phyloP scores from a whole-genome alignment of 1,140 invertebrate genomes.

The Zaprionus capensis region DNA sequence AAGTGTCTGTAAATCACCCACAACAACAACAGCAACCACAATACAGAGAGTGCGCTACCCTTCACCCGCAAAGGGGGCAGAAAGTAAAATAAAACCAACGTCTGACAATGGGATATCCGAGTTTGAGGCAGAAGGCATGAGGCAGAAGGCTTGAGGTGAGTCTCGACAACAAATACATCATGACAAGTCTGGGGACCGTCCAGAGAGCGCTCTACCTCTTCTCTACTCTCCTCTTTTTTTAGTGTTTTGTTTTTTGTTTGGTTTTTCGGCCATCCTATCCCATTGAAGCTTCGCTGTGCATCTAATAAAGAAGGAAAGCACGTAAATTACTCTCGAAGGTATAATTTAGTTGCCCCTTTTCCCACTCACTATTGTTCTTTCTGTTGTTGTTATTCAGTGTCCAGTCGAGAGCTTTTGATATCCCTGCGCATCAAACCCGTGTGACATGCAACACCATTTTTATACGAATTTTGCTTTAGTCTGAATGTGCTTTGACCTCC shows the following conservation, averaged over 20 bases:
- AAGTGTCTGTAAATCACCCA: constrained; percentile 81
- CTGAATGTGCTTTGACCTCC: constrained; percentile 26
- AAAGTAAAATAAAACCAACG: constrained; percentile 38
- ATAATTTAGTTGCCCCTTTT: constrained; percentile 74
- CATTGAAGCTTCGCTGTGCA: constrained; percentile 22
- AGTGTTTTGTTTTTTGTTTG: constrained; percentile 17
- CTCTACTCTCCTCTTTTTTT: constrained; percentile 30
- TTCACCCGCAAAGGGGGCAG: neutral
- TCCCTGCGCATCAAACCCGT: constrained; percentile 59
- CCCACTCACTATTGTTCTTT: constrained; percentile 49
- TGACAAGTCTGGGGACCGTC: constrained; percentile 42
- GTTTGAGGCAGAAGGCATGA: constrained; percentile 30
- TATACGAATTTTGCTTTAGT: neutral
- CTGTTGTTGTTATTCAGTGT: constrained; percentile 19
- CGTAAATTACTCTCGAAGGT: constrained; percentile 79
- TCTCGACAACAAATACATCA: constrained; percentile 68
- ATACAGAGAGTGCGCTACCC: constrained; percentile 3
- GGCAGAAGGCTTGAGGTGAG: constrained; percentile 64
- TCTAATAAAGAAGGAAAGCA: constrained; percentile 78
- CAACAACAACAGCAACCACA: constrained; percentile 52
- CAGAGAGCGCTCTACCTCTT: constrained; percentile 35
- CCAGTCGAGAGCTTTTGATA: constrained; percentile 36
- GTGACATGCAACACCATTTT: constrained; percentile 42
- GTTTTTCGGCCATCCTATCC: constrained; percentile 22
- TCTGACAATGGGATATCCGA: constrained; percentile 63